Conservation (phyloP, 2,888 invertebrate species). For the Trichogramma dendrolimi region DNA sequence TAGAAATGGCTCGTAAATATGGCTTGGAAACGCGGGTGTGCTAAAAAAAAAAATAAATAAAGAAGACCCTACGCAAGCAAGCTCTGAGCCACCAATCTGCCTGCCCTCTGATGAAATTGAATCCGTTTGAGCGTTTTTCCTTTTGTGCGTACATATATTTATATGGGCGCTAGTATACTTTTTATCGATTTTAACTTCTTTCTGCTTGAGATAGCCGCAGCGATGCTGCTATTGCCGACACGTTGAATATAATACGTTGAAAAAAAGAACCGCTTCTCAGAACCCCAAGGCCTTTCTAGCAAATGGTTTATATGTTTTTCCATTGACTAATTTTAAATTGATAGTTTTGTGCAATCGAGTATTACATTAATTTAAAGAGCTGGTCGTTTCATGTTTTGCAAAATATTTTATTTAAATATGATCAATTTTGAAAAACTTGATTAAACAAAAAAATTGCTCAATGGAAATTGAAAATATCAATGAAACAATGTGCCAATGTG, state of each 20-base stretch:
- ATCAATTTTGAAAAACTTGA: no score
- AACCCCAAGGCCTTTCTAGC: not conserved
- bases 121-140: conserved; percentile 28
- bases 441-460: no score
- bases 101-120: conserved; percentile 30
- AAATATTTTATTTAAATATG: not conserved
- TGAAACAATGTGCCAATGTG: no score
- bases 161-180: conserved; percentile 7
- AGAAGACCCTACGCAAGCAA: not conserved
- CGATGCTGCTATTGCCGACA: conserved; percentile 13
- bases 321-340: conserved; percentile 12
- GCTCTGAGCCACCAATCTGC: not conserved
- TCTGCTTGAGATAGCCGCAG: conserved; percentile 22
- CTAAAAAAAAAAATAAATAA: conserved; percentile 1
- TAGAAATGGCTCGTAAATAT: conserved; percentile 38
- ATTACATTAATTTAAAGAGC: not conserved
- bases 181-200: conserved; percentile 30
- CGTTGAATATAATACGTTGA: conserved; percentile 6
- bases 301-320: conserved; percentile 10
- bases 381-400: not conserved
- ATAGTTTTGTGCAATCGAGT: no score
- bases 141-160: not conserved
- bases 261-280: conserved; percentile 1
- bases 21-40: conserved; percentile 12
- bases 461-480: no score